Evolutionary conservation across 2,888 invertebrate species (phyloP), one percentile per base, ranked within the genome.

Genomic region (Gnatocerus cornutus): DNA sequence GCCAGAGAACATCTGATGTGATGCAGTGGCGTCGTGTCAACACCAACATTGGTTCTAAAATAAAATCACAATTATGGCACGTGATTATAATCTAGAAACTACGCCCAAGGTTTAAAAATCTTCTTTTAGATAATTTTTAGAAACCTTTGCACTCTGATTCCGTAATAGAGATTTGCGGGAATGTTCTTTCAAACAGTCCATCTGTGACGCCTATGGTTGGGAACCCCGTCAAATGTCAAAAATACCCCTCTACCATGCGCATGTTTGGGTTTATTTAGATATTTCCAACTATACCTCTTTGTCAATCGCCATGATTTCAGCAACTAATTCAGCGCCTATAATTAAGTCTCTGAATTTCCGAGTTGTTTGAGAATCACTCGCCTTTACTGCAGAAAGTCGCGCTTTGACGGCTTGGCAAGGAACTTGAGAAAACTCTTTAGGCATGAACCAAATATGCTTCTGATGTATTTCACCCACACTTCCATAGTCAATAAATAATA

Each of bases 401-500:
- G 61, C 61, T 37, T 21, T 37, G 4, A 61, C 46, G 16, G 61
- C 48, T 21, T 61, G 61, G 39, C 48, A 61, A 10, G 61, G 61
- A 50, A 61, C 7, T 7, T 16, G n/a, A 12, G 14, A 30, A 13
- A 48, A 61, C 14, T 61, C 9, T 10, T 61, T 37, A 3, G 61
- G 61, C 5, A 61, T 48, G 14, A 12, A 61, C 61, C 61, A 61
- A 5, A 50, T 21, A 14, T 61, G n/a, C 0, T 37, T 37, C 6
- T 2, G 1, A 8, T 14, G n/a, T 6, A 61, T 29, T 27, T 61
- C 16, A 10, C 37, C 61, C 7, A 50, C 29, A 37, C 21, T 50
- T 9, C 61, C 61, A 61, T 48, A 48, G 39, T 61, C 61, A 21
- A 61, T 50, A 61, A 61, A 61, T 16, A 48, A 14, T 0, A 61